Percentiles rank a stretch among this genome's conserved stretches.
Conservation (phyloP, 2,113 vertebrate genomes). For the Picathartes gymnocephalus region DNA sequence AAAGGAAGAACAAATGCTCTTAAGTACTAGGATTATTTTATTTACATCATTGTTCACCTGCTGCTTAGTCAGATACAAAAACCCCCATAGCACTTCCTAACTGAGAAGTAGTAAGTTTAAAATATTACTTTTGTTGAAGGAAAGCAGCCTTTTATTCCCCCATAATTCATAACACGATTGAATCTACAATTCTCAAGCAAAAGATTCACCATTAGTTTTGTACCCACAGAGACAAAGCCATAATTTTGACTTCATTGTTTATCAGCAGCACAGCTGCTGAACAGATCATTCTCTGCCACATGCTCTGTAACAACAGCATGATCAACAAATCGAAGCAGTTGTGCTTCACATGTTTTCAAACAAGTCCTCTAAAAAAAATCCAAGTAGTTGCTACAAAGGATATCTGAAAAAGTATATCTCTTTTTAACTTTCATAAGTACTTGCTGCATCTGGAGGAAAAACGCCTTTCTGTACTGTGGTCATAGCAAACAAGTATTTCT, state of each 20-base stretch:
- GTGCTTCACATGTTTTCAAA: background rate
- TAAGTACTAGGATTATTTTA: background rate
- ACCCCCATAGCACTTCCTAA: background rate
- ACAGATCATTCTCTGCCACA: background rate
- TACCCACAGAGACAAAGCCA: background rate
- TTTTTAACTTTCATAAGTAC: background rate
- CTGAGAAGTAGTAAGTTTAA: background rate
- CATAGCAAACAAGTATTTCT: background rate
- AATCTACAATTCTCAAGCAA: background rate
- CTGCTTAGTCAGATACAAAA: background rate
- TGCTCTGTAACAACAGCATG: background rate
- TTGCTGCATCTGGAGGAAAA: background rate
- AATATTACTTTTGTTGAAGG: background rate
- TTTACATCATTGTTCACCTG: background rate
- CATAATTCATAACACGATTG: background rate
- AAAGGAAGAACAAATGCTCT: background rate
- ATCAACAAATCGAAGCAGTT: background rate
- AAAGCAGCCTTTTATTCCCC: background rate
- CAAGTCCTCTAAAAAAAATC: background rate
- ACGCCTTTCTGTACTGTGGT: background rate
- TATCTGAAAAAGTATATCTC: background rate
- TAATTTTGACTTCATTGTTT: background rate
- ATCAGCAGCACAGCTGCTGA: background rate
- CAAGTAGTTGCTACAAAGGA: background rate
- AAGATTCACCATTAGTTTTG: background rate